A percentile compares a stretch with the other conserved stretches of the same genome.
Evolutionary conservation across 2,888 invertebrate genomes (phyloP).

Genomic region (Cantharis flavilabris): DNA sequence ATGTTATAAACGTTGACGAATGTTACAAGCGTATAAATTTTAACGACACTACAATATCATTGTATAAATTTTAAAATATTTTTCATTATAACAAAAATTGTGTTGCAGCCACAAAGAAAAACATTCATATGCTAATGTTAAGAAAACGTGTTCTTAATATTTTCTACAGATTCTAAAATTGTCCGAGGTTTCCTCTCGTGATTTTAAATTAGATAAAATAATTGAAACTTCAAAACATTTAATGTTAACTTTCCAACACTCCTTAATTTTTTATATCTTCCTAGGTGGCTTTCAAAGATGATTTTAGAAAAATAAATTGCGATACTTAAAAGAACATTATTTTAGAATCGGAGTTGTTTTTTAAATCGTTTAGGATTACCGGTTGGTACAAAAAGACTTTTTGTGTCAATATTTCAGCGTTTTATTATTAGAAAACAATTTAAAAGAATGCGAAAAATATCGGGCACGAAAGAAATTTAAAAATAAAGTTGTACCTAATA

Average conservation of each 20-base stretch:
- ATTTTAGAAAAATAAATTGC: not conserved
- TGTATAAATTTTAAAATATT: not conserved
- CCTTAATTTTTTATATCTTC: not conserved
- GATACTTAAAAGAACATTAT: not conserved
- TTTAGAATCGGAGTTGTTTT: not conserved
- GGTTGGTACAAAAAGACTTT: not conserved
- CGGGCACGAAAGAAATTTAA: too few relatives aligned
- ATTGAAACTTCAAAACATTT: not conserved
- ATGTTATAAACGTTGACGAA: not conserved
- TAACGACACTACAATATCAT: not conserved
- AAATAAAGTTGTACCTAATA: too few relatives aligned
- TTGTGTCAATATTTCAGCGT: not conserved
- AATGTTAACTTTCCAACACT: not conserved
- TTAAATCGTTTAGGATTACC: not conserved
- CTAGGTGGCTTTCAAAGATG: not conserved
- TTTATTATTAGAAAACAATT: too few relatives aligned
- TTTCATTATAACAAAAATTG: not conserved
- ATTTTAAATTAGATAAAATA: not conserved
- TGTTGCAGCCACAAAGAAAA: not conserved
- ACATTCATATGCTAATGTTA: not conserved
- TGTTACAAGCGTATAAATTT: not conserved
- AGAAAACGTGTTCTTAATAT: not conserved
- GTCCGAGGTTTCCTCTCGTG: not conserved
- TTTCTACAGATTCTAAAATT: not conserved
- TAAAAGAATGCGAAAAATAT: too few relatives aligned